These are phyloP conservation scores for Hylaeus volcanicus DNA, from an alignment of 1,140 invertebrate species.

Conservation along the genomic window DNA sequence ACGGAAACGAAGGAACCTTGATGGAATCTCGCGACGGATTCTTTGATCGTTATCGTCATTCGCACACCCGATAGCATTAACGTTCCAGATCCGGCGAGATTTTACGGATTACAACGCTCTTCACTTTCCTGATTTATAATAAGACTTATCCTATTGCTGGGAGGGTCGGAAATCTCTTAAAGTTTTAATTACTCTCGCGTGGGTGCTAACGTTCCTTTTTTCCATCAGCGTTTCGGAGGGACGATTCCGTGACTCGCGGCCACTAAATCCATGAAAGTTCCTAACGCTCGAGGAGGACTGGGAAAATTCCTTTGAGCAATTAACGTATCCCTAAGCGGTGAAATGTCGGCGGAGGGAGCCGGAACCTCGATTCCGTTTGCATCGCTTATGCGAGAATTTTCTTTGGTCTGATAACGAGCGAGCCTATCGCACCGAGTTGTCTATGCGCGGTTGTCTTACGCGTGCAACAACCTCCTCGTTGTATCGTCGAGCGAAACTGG, in stretches of 20 bases:
- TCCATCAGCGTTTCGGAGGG: constrained; percentile 46
- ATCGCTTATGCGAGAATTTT: neutral
- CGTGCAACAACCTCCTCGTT: neutral
- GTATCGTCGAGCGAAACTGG: constrained; percentile 30
- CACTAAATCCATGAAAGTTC: constrained; percentile 60
- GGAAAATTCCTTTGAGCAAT: constrained; percentile 63
- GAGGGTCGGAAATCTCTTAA: constrained; percentile 26
- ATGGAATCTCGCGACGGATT: neutral
- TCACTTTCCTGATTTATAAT: constrained; percentile 42
- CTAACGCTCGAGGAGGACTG: constrained; percentile 53
- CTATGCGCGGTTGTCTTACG: neutral
- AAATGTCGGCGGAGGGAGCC: neutral
- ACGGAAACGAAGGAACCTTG: neutral
- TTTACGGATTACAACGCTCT: constrained; percentile 37
- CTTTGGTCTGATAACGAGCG: neutral
- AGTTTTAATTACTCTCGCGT: constrained; percentile 60
- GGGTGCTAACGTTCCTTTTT: constrained; percentile 49
- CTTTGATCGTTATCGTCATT: neutral
- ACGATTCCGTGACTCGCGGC: constrained; percentile 41
- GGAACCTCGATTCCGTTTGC: constrained; percentile 16
- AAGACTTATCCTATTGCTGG: constrained; percentile 35
- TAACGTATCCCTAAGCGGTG: constrained; percentile 56
- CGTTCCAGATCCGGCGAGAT: constrained; percentile 40
- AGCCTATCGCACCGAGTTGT: neutral
- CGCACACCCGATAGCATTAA: constrained; percentile 19